Percentiles rank a stretch among this genome's conserved stretches.
Conservation (phyloP, 2,797 vertebrate species). For the Mormyrus hasselquistii region DNA sequence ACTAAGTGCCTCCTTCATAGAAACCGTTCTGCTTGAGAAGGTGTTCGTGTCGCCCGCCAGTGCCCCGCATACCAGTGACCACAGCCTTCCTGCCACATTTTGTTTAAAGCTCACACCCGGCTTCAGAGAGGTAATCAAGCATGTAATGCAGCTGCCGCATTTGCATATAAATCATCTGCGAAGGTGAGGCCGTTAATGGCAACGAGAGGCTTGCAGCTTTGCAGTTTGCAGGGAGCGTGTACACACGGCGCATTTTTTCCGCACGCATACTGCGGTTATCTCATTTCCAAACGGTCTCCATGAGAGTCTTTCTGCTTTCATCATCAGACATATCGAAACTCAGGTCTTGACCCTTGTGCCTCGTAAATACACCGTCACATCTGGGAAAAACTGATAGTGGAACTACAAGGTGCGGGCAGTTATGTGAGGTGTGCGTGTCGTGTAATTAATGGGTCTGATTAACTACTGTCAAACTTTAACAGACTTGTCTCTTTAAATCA, state of each 20-base stretch:
- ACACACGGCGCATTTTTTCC: neutral
- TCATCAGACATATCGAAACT: neutral
- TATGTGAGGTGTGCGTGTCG: neutral
- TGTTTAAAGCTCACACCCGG: neutral
- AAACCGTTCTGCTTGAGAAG: neutral
- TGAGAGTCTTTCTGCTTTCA: neutral
- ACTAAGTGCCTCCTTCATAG: neutral
- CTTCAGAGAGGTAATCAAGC: slow-evolving; percentile 5
- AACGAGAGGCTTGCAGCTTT: neutral
- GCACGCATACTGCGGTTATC: neutral
- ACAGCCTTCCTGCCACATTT: neutral
- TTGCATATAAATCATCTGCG: slow-evolving; percentile 13
- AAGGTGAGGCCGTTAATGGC: slow-evolving; percentile 9
- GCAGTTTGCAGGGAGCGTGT: neutral
- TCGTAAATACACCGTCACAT: neutral
- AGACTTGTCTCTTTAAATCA: neutral
- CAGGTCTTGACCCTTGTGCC: neutral
- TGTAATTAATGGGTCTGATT: neutral
- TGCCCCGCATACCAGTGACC: neutral
- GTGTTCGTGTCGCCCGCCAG: neutral
- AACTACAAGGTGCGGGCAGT: neutral
- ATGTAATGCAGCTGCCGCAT: slow-evolving; percentile 11
- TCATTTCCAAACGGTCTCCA: neutral
- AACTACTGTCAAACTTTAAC: neutral
- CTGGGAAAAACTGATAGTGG: neutral